Conservation (phyloP, 2,888 invertebrate species). For the Allygus modestus region DNA sequence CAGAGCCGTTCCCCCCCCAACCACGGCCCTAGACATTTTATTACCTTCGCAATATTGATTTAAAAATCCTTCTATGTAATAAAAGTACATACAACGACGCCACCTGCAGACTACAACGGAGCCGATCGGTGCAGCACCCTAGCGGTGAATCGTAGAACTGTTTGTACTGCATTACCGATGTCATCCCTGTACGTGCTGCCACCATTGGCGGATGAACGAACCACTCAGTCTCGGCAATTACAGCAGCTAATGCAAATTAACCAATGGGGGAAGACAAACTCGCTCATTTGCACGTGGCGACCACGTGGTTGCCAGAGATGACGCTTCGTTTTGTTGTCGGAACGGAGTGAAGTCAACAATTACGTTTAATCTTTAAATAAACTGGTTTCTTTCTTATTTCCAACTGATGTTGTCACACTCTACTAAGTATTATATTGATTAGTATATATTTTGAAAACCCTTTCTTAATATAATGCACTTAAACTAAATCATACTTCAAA, state of each 20-base stretch:
- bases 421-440: too few species aligned
- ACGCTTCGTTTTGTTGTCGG: background rate
- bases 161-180: background rate
- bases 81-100: constrained; percentile 50
- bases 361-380: background rate
- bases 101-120: background rate
- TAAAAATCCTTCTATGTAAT: constrained; percentile 58
- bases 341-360: background rate
- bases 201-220: constrained; percentile 2
- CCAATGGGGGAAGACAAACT: constrained; percentile 60
- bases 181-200: constrained; percentile 47
- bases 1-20: constrained; percentile 33
- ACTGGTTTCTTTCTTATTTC: too few species aligned
- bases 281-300: constrained; percentile 61
- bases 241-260: constrained; percentile 64
- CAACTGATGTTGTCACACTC: too few species aligned
- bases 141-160: constrained; percentile 2
- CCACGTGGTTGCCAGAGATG: constrained; percentile 34
- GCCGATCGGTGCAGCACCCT: constrained; percentile 20
- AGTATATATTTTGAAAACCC: too few species aligned
- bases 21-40: constrained; percentile 53
- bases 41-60: constrained; percentile 57
- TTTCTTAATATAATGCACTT: too few species aligned
- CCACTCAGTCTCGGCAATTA: constrained; percentile 59
- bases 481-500: too few species aligned